Evolutionary conservation across 2,888 invertebrate genomes (phyloP).

Genomic region (Branchellion lobata): DNA sequence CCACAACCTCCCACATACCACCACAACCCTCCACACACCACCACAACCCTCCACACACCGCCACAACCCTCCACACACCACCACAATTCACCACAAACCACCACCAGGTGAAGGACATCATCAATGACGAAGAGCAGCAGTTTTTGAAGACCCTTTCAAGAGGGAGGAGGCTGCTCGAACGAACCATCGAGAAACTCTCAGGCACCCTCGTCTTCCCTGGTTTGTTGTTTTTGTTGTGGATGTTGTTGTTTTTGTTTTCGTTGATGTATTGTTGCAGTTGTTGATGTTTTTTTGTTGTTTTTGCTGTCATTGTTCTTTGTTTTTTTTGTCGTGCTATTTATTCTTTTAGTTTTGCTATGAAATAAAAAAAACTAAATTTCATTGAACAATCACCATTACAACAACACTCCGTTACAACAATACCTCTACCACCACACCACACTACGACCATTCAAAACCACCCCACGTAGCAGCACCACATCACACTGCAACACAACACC

Average conservation of each 20-base stretch:
- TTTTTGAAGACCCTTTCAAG: constrained; percentile 91
- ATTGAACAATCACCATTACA: too few species aligned
- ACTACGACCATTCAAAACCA: too few species aligned
- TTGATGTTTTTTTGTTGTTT: too few species aligned
- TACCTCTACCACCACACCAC: too few species aligned
- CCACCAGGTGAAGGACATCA: constrained; percentile 73
- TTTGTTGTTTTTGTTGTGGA: too few species aligned
- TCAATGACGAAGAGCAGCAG: constrained; percentile 96
- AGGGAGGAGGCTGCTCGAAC: constrained; percentile 83
- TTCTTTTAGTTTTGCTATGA: too few species aligned
- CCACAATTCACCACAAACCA: neutral
- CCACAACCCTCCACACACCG: neutral
- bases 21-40: neutral
- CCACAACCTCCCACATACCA: neutral
- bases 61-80: neutral
- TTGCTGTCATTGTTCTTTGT: neutral
- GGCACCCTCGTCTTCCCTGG: constrained; percentile 76
- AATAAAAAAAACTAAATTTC: too few species aligned
- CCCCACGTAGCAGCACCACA: too few species aligned
- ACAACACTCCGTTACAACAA: too few species aligned
- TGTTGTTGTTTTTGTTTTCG: too few species aligned
- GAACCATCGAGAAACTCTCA: constrained; percentile 80
- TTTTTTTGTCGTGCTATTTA: neutral
- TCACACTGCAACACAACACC: too few species aligned
- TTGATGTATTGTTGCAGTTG: too few species aligned